Conservation (phyloP, 2,797 vertebrate genomes). For the Hyperoplus lanceolatus region DNA sequence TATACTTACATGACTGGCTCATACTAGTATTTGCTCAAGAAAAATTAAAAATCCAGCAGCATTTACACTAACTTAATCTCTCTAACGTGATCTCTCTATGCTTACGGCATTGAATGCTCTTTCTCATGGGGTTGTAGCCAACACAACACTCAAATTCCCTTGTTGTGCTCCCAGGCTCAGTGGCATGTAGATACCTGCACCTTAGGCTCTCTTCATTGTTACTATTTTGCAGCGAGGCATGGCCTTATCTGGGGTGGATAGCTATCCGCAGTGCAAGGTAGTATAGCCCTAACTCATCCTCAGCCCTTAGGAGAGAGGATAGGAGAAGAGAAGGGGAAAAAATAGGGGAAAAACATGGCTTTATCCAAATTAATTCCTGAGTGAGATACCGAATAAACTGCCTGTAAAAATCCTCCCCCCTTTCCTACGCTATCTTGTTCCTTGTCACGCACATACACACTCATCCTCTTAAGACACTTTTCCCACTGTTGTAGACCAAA, state of each 20-base stretch:
- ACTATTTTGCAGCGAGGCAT: conserved; percentile 71
- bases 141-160: conserved; percentile 12
- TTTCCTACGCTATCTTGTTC: conserved; percentile 37
- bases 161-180: conserved; percentile 20
- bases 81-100: neutral
- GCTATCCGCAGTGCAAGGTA: conserved; percentile 60
- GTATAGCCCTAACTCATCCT: conserved; percentile 65
- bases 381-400: conserved; percentile 69
- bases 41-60: conserved; percentile 32
- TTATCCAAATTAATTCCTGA: conserved; percentile 75
- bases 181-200: conserved; percentile 78
- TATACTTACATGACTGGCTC: conserved; percentile 41
- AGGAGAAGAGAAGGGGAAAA: conserved; percentile 38
- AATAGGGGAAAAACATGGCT: conserved; percentile 54
- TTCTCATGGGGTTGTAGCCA: neutral
- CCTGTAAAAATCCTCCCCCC: conserved; percentile 36
- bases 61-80: conserved; percentile 16
- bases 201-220: conserved; percentile 65
- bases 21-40: conserved; percentile 34
- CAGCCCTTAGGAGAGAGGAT: conserved; percentile 54
- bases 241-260: conserved; percentile 74
- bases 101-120: neutral
- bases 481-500: conserved; percentile 70
- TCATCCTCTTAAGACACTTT: conserved; percentile 75
- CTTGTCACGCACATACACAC: conserved; percentile 3